phyloP scores from a whole-genome alignment of 2,888 invertebrate genomes.

The Xanthorhoe designata region DNA sequence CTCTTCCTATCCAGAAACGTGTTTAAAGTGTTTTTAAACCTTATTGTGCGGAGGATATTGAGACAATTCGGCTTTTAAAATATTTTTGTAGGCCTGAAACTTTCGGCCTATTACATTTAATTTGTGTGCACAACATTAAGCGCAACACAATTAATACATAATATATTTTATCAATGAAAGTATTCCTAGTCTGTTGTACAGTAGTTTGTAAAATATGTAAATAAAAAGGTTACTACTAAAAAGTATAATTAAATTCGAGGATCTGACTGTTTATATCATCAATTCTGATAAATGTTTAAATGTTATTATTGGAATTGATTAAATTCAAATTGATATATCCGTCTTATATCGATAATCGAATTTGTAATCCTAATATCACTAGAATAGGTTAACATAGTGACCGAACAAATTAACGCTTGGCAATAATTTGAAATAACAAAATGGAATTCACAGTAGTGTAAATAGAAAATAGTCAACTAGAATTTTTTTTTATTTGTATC shows the following conservation, averaged over 20 bases:
- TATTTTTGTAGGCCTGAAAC: constrained; percentile 35
- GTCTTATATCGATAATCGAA: constrained; percentile 82
- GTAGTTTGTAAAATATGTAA: constrained; percentile 71
- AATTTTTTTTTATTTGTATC: constrained; percentile 14
- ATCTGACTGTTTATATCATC: constrained; percentile 57
- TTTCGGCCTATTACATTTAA: constrained; percentile 34
- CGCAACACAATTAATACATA: constrained; percentile 21
- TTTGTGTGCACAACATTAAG: constrained; percentile 24
- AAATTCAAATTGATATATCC: constrained; percentile 78
- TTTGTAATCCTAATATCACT: constrained; percentile 82
- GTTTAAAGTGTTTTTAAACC: constrained; percentile 8
- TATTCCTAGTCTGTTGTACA: constrained; percentile 78
- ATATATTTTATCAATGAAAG: constrained; percentile 57
- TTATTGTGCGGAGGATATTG: constrained; percentile 12
- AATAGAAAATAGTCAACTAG: constrained; percentile 32
- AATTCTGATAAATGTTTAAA: constrained; percentile 66
- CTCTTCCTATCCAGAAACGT: constrained; percentile 61
- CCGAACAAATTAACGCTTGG: constrained; percentile 77
- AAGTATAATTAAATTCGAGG: constrained; percentile 45
- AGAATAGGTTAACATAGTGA: constrained; percentile 68
- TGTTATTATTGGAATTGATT: constrained; percentile 78
- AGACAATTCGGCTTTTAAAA: constrained; percentile 27
- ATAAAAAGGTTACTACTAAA: constrained; percentile 53
- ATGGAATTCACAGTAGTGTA: constrained; percentile 52
- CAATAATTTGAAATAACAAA: constrained; percentile 74